phyloP scores from a whole-genome alignment of 2,888 invertebrate genomes.

The Hirtodrosophila confusa region DNA sequence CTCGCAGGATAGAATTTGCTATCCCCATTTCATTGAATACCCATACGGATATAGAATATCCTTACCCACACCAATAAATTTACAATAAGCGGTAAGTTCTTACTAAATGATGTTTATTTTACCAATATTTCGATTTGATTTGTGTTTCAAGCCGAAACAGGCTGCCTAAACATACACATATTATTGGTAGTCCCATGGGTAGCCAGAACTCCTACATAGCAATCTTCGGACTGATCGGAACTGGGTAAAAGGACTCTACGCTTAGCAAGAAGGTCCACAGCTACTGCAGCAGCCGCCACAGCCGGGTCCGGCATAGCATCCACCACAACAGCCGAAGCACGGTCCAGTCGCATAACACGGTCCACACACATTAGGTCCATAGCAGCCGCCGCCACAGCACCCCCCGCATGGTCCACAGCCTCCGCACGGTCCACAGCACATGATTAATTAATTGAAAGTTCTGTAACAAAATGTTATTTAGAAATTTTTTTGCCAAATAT shows the following conservation, averaged over 20 bases:
- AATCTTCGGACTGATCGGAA: no score
- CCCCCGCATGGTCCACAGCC: conserved; percentile 19
- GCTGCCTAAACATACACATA: neutral
- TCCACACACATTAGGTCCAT: conserved; percentile 47
- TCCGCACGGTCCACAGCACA: conserved; percentile 54
- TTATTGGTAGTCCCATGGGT: neutral
- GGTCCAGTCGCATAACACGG: conserved; percentile 39
- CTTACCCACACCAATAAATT: no score
- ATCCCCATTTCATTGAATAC: no score
- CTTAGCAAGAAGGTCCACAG: conserved; percentile 46
- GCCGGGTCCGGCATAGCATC: conserved; percentile 32
- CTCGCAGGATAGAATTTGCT: no score
- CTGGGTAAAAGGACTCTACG: no score
- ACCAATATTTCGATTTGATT: conserved; percentile 3
- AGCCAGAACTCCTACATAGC: neutral
- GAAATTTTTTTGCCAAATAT: neutral
- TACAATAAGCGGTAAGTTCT: neutral
- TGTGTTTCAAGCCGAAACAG: conserved; percentile 1
- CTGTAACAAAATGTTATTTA: neutral
- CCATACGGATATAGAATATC: no score
- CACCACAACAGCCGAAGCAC: conserved; percentile 46
- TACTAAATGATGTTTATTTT: neutral
- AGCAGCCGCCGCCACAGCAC: conserved; percentile 39
- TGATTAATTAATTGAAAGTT: conserved; percentile 25
- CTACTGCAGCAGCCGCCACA: conserved; percentile 37